These are phyloP conservation scores for Acipenser oxyrinchus DNA, from an alignment of 2,797 vertebrate genomes.

Conservation along the genomic window DNA sequence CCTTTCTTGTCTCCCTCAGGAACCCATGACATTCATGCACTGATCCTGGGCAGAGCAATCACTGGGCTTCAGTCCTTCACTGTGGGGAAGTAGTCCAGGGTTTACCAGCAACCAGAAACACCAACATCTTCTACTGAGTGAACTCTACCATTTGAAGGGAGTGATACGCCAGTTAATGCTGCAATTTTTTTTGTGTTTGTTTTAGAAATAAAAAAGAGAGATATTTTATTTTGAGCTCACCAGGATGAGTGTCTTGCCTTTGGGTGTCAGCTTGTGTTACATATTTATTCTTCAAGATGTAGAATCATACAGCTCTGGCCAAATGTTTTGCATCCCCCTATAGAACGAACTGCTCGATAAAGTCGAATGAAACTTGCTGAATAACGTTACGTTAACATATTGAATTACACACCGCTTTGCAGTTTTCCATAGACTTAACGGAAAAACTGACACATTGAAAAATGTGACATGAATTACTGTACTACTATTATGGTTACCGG, in stretches of 20 bases:
- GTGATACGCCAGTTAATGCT: not conserved
- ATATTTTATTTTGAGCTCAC: slow-evolving; percentile 21
- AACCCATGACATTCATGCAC: slow-evolving; percentile 89
- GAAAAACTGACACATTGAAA: too few relatives aligned
- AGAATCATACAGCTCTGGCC: too few relatives aligned
- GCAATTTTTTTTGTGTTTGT: not conserved
- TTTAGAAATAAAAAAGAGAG: slow-evolving; percentile 14
- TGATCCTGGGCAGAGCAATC: slow-evolving; percentile 88
- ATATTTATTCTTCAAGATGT: too few relatives aligned
- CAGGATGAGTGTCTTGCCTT: not conserved
- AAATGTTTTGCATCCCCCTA: too few relatives aligned
- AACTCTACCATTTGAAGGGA: not conserved
- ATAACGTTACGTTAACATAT: too few relatives aligned
- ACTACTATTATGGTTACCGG: too few relatives aligned
- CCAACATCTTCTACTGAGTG: not conserved
- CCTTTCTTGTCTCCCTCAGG: slow-evolving; percentile 47
- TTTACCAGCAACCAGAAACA: not conserved
- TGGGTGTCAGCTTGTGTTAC: not conserved
- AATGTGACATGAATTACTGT: too few relatives aligned
- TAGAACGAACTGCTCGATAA: too few relatives aligned
- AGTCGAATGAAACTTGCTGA: too few relatives aligned
- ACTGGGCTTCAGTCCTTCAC: slow-evolving; percentile 87
- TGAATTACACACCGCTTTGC: too few relatives aligned
- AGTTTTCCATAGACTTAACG: too few relatives aligned
- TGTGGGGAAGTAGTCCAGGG: slow-evolving; percentile 51